These are phyloP conservation scores for Silurus meridionalis DNA, from an alignment of 2,113 vertebrate genomes.

Conservation along the genomic window DNA sequence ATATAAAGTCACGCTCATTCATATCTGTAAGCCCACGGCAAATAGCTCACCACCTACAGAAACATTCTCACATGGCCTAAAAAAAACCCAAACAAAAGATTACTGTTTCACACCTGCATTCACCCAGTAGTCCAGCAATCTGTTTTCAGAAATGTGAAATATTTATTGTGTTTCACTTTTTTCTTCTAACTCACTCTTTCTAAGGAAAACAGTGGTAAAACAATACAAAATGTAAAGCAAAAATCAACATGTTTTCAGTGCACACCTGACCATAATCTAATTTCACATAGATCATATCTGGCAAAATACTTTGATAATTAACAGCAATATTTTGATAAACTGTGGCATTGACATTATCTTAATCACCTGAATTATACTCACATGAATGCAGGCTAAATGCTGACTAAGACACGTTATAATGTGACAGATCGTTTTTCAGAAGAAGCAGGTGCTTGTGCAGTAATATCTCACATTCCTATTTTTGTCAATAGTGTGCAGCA, in stretches of 20 bases:
- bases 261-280: background rate
- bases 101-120: background rate
- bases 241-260: background rate
- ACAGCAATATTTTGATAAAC: background rate
- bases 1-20: background rate
- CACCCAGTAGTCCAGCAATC: background rate
- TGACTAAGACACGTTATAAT: too few species aligned
- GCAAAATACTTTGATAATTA: background rate
- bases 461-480: background rate
- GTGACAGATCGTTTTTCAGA: background rate
- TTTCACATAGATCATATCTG: background rate
- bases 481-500: background rate
- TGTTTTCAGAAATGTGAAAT: background rate
- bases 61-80: background rate
- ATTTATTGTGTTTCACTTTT: background rate
- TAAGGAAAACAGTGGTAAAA: background rate
- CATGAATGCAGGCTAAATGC: background rate
- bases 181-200: background rate
- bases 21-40: constrained; percentile 3
- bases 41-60: constrained; percentile 32
- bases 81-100: constrained; percentile 9
- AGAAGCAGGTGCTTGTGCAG: background rate
- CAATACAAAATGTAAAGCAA: background rate
- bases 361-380: background rate
- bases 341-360: background rate